Conservation (phyloP, 2,797 vertebrate species). For the Malurus leucopterus region DNA sequence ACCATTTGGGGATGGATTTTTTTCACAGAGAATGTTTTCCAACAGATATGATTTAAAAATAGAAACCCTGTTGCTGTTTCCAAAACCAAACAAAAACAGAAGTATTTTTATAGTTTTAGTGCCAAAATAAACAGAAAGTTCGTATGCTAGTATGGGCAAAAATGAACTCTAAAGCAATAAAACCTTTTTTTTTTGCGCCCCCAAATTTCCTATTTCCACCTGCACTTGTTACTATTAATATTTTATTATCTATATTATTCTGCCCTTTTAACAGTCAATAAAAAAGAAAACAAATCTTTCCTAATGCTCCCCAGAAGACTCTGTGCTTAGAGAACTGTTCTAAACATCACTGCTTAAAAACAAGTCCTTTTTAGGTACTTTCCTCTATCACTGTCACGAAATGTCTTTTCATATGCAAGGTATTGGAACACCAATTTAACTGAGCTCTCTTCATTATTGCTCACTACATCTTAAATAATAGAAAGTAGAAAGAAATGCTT, state of each 20-base stretch:
- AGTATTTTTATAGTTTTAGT: not conserved
- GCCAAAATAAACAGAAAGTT: slow-evolving; percentile 11
- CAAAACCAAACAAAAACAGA: not conserved
- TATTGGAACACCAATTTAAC: not conserved
- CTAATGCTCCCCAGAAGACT: not conserved
- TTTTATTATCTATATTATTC: not conserved
- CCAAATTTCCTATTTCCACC: not conserved
- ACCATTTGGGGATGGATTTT: not conserved
- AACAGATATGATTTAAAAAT: not conserved
- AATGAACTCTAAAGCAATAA: not conserved
- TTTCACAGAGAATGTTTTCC: not conserved
- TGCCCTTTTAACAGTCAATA: not conserved
- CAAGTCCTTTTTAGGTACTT: not conserved
- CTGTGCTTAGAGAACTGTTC: not conserved
- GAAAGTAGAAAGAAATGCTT: not conserved
- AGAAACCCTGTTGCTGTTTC: not conserved
- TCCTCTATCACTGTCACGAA: not conserved
- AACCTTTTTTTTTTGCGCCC: not conserved
- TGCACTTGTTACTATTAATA: not conserved
- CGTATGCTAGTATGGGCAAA: not conserved
- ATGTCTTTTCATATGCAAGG: not conserved
- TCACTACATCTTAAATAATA: not conserved
- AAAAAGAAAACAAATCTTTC: not conserved
- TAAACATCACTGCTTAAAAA: not conserved
- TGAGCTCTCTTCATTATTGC: not conserved